These are phyloP conservation scores for Cheilosia variabilis DNA, from an alignment of 2,888 invertebrate species.

Conservation along the genomic window DNA sequence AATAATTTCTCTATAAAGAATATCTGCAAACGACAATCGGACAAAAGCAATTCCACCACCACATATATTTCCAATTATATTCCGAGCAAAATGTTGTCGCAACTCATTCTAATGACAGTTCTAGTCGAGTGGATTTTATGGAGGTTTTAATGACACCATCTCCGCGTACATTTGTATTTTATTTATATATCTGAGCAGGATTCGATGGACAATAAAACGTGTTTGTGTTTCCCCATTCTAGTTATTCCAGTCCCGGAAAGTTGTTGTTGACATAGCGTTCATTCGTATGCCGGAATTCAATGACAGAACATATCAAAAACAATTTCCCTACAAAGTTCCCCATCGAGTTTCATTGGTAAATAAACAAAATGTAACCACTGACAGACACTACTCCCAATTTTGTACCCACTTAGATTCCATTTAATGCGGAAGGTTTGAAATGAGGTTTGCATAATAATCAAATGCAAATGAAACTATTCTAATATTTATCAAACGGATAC, in stretches of 20 bases:
- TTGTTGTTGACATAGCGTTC: too few relatives aligned
- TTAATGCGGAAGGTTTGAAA: conserved; percentile 5
- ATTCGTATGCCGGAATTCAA: too few relatives aligned
- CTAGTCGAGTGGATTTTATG: neutral
- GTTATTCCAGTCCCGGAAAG: too few relatives aligned
- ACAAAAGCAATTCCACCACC: neutral
- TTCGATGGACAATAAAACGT: too few relatives aligned
- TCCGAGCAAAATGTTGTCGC: neutral
- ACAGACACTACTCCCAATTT: too few relatives aligned
- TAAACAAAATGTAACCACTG: too few relatives aligned
- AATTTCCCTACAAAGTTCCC: too few relatives aligned
- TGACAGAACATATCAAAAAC: too few relatives aligned
- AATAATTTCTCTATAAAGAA: neutral
- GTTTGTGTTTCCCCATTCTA: too few relatives aligned
- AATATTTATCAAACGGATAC: neutral
- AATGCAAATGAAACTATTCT: conserved; percentile 12
- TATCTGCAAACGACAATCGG: neutral
- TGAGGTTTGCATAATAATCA: conserved; percentile 18
- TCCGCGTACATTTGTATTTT: too few relatives aligned
- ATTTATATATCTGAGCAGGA: too few relatives aligned
- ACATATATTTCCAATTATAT: neutral
- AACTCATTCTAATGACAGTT: neutral
- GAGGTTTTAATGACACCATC: neutral
- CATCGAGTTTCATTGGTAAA: too few relatives aligned
- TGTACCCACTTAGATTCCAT: neutral